Evolutionary conservation across 2,113 vertebrate species (phyloP), one percentile per base, ranked within the genome.

Genomic region (Caracal caracal): DNA sequence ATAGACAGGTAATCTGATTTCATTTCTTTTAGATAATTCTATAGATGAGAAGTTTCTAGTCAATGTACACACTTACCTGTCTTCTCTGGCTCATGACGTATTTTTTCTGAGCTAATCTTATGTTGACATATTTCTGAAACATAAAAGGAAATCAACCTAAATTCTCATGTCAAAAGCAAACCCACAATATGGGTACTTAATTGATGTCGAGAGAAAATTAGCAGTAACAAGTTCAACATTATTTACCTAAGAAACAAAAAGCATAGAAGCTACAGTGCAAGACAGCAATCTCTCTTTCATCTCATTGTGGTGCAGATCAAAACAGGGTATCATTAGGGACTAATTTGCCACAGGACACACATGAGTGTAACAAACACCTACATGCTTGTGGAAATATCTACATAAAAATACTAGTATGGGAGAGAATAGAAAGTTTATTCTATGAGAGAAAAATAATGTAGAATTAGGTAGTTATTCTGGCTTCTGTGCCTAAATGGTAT

Each of bases 21-120:
- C 49, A 75, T 66, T 79, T 78, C 70, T 84, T 79, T 78, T 61
- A 95, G 47, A 56, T 13, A 89, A 85, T 20, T 93, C 33, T 65
- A 47, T 9, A 91, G 43, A n/a, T 73, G 47, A 81, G 24, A 94
- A 88, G 24, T 96, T 88, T 88, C 70, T 53, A 80, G 49, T 93
- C 35, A 33, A 82, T 51, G 19, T 79, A 79, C 61, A 82, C 15
- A 61, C 33, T 84, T 76, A 94, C 84, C 49, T 49, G 0, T 73
- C 59, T 95, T 93, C 22, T 56, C 47, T 90, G 10, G 15, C 19
- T 76, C 91, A 53, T 93, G 76, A 66, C 78, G 37, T 65, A 80
- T 95, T 96, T 95, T 93, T 63, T 73, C 66, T 79, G 37, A 95
- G 68, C 79, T 97, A 82, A 96, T 93, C 82, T 97, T 93, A 37